Evolutionary conservation across 2,113 vertebrate species (phyloP).

Genomic region (Gulo gulo): DNA sequence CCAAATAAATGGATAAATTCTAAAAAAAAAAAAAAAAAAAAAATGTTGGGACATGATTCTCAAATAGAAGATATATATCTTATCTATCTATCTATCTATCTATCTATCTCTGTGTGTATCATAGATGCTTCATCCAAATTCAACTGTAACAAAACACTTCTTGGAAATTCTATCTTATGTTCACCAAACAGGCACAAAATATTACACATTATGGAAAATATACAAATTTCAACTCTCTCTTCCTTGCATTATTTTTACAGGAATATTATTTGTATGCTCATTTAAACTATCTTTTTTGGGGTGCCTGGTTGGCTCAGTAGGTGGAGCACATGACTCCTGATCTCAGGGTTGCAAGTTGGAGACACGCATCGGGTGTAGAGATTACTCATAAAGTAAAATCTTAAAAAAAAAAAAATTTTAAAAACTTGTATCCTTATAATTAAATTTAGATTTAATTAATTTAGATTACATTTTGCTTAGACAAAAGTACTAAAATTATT

Average conservation of each 20-base stretch:
- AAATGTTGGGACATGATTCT: neutral
- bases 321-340: neutral
- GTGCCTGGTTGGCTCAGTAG: neutral
- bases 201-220: conserved; percentile 18
- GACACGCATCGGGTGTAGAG: neutral
- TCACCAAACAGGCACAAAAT: conserved; percentile 62
- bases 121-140: conserved; percentile 51
- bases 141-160: conserved; percentile 57
- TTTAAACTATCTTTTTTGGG: neutral
- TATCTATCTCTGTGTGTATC: neutral
- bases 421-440: neutral
- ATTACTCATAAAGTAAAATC: neutral
- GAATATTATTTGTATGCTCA: conserved; percentile 13
- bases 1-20: neutral
- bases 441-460: neutral
- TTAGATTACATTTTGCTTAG: neutral
- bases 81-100: too few relatives aligned
- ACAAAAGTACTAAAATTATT: neutral
- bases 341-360: neutral
- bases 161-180: conserved; percentile 66
- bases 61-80: neutral
- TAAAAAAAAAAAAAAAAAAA: too few relatives aligned
- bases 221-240: conserved; percentile 41
- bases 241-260: conserved; percentile 60
- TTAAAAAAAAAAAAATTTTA: rapidly evolving